Percentiles rank a stretch among this genome's conserved stretches.
Conservation (phyloP, 2,888 invertebrate species). For the Blastobasis adustella region DNA sequence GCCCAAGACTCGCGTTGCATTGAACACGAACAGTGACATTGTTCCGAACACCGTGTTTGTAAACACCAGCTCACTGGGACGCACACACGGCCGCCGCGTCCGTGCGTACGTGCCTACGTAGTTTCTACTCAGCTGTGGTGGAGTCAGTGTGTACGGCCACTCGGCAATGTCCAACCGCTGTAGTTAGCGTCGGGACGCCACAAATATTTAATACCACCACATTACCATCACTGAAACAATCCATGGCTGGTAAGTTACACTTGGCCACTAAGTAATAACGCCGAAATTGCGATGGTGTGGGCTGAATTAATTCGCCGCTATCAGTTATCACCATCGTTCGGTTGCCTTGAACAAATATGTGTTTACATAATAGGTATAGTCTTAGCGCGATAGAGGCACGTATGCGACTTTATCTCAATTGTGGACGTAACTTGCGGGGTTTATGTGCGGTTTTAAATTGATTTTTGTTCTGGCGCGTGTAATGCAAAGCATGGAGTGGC, state of each 20-base stretch:
- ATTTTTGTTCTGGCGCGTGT: too few relatives aligned
- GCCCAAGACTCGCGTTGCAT: constrained; percentile 33
- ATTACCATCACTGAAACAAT: constrained; percentile 18
- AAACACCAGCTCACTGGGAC: constrained; percentile 36
- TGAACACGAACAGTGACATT: constrained; percentile 51
- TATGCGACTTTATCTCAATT: background rate
- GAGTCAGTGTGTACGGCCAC: constrained; percentile 46
- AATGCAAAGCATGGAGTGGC: too few relatives aligned
- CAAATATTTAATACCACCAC: too few relatives aligned
- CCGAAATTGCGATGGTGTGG: too few relatives aligned
- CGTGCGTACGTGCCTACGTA: constrained; percentile 21
- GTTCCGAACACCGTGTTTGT: constrained; percentile 55
- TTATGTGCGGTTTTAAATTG: background rate
- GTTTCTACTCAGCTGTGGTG: constrained; percentile 1
- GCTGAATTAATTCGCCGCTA: background rate
- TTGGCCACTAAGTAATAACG: too few relatives aligned
- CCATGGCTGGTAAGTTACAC: constrained; percentile 61
- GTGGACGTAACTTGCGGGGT: constrained; percentile 2
- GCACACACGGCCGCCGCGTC: constrained; percentile 28
- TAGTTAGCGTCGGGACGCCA: constrained; percentile 9
- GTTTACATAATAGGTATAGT: constrained; percentile 21
- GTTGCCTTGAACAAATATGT: constrained; percentile 28
- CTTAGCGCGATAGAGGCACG: background rate
- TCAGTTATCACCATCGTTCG: constrained; percentile 24
- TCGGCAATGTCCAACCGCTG: constrained; percentile 45